Evolutionary conservation across 1,140 invertebrate species (phyloP).

Genomic region (Leptopilina boulardi): DNA sequence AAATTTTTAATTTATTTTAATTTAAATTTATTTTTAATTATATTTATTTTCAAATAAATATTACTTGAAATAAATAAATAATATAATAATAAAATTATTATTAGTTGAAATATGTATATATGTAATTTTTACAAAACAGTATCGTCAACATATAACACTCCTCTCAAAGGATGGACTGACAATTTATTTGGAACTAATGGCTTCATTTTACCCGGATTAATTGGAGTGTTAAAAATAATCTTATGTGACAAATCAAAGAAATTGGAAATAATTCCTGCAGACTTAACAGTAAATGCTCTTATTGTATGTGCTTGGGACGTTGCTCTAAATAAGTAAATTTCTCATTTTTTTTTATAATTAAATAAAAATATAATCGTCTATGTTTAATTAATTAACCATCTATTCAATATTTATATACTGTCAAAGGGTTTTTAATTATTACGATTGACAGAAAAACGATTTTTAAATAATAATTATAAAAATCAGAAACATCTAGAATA

Average conservation of each 20-base stretch:
- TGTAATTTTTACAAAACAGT: neutral
- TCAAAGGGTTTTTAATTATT: too few species aligned
- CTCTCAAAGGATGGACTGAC: neutral
- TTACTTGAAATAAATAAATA: too few species aligned
- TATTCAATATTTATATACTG: too few species aligned
- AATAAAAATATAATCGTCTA: too few species aligned
- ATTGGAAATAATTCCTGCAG: neutral
- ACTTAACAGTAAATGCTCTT: constrained; percentile 74
- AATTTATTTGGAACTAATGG: neutral
- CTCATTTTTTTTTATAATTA: neutral
- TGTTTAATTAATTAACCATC: too few species aligned
- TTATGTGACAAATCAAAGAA: constrained; percentile 64
- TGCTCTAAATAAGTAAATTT: constrained; percentile 73
- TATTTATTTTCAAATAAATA: too few species aligned
- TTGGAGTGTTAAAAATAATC: constrained; percentile 80
- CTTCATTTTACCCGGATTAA: neutral
- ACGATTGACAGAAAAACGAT: too few species aligned
- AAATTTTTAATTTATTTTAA: too few species aligned
- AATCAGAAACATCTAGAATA: too few species aligned
- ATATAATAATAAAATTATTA: too few species aligned
- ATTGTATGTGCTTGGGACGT: constrained; percentile 81
- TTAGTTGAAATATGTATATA: too few species aligned
- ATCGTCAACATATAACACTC: neutral
- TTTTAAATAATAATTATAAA: too few species aligned
- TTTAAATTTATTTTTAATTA: constrained; percentile 19